Base-by-base conservation (phyloP, 2,113 vertebrate species). In the Psettodes erumei region DNA sequence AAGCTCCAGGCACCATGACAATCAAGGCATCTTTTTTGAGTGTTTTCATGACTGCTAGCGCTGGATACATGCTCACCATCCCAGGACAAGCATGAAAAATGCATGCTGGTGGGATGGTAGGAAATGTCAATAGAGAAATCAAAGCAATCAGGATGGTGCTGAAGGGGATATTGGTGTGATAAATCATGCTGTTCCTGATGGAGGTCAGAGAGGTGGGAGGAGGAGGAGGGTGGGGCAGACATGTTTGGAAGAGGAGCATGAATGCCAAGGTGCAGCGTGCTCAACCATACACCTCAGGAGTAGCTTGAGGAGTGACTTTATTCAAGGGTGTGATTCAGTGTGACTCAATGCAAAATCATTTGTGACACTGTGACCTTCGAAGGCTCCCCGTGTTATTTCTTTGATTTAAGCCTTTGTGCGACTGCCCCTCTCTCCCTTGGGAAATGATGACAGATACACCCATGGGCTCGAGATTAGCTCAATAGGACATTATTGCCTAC, bases 121-220 rank as follows among this genome's bases (percentile, higher is more conserved):
- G 77, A 91, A 90, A 90, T 89, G 88, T 91, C 86, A 88, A 91
- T 91, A 79, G 78, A 87, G 88, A 83, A 81, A 91, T 91, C 83
- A 91, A 83, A 92, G 89, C 82, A 86, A 86, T 87, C 76, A 77
- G 75, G 77, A 43, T 65, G 76, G 60, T 62, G 74, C 71, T 79
- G 79, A 85, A 72, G 66, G 81, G 76, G 72, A 83, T 87, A 90
- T 81, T 82, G 89, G 81, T 81, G 86, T 81, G 78, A 92, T 91
- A 87, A 91, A 90, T 92, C 90, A 89, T 84, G 73, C 79, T 69
- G 77, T 56, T 89, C 73, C 77, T 75, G 77, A 84, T 55, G 47
- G 81, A 86, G 82, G 82, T 88, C 78, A 78, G 53, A n/a, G 65
- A 37, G 81, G 69, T 79, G 6, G 43, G 71, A 43, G 60, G 54